Evolutionary conservation across 2,113 vertebrate species (phyloP), one percentile per base, ranked within the genome.

Genomic region (Nerophis lumbriciformis): DNA sequence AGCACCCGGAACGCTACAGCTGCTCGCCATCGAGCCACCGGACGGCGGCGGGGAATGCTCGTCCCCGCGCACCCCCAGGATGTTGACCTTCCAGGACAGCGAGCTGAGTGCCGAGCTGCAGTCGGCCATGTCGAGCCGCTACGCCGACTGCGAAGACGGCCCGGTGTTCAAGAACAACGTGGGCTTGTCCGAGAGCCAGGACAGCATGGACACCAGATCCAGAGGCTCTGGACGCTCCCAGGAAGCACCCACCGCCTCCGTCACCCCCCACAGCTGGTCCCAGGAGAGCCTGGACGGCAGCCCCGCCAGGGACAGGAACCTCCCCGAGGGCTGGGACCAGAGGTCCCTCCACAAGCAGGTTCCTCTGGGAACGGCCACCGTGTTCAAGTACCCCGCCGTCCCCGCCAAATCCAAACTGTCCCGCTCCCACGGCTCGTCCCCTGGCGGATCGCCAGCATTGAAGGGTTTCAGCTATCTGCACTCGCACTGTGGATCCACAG

Each of bases 21-120:
- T 95, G 6, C 91, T 97, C 61, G 75, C 94, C 76, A 95, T 97
- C 0, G 95, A 99, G 76, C 87, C 93, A 0, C 71, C 90, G 0
- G 94, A 97, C 68, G 85, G 72, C 0, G 15, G 90, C 0, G 90
- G 90, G 0, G 95, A 95, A 0, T 80, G 89, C 44, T 89, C 91
- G 0, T 84, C 85, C 0, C 82, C 90, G 0, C 84, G 84, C 83
- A 91, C 93, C 0, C 82, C 93, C 1, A 93, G 92, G 72, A 93
- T 98, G 90, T 87, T 84, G 3, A 98, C 90, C 63, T 97, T 97
- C 75, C 94, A 98, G 87, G 95, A 94, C 87, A 93, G 94, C 0
- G 94, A 96, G 80, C 86, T 97, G 75, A 97, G 96, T 66, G 73
- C 90, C 0, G 95, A 98, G 82, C 92, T 98, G 5, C 95, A 96